These are phyloP conservation scores for Genyomyrus donnyi DNA, from an alignment of 2,113 vertebrate species.

Conservation along the genomic window DNA sequence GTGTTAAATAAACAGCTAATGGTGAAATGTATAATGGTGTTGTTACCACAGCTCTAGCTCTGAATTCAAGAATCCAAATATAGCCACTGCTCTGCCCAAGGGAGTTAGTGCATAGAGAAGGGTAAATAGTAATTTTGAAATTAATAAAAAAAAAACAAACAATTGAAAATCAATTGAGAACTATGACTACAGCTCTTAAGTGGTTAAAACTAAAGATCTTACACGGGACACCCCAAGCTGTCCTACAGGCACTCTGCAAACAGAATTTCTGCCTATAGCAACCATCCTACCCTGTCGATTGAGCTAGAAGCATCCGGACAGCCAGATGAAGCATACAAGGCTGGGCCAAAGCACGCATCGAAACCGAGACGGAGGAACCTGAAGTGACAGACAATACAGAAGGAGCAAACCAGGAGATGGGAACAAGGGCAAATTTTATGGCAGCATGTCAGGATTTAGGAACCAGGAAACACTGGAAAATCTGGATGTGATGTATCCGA, in stretches of 20 bases:
- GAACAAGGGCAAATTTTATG: background rate
- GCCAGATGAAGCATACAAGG: background rate
- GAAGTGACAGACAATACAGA: background rate
- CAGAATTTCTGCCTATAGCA: background rate
- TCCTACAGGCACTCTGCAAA: background rate
- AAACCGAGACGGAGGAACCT: background rate
- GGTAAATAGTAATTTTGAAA: background rate
- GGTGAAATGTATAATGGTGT: background rate
- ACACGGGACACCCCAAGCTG: background rate
- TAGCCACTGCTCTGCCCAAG: background rate
- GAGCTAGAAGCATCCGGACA: background rate
- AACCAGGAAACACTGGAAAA: background rate
- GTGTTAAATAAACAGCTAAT: background rate
- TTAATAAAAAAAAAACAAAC: background rate
- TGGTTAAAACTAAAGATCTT: background rate
- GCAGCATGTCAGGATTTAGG: background rate
- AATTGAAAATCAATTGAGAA: background rate
- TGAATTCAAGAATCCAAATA: background rate
- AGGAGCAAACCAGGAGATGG: background rate
- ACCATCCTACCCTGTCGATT: background rate
- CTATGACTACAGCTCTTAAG: background rate
- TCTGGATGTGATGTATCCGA: background rate
- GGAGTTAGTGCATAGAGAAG: background rate
- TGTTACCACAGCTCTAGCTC: background rate
- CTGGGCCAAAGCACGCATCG: background rate